Evolutionary conservation across 2,888 invertebrate genomes (phyloP), one percentile per base, ranked within the genome.

Genomic region (Drosophila formosana): DNA sequence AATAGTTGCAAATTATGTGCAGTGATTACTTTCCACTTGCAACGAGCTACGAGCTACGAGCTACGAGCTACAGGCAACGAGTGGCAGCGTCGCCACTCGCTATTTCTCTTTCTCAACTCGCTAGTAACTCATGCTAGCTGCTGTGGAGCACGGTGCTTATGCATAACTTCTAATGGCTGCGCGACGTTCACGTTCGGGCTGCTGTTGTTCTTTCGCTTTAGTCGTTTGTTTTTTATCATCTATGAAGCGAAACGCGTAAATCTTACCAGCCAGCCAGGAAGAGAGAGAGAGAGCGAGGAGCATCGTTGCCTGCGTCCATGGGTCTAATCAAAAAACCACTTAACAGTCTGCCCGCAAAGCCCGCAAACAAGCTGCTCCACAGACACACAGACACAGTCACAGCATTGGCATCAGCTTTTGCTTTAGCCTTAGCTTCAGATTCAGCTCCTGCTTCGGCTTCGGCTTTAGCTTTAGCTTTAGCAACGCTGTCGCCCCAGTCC

Each of bases 311-410:
- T 30, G 30, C 6, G 75, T 58, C 80, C 50, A 57, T 65, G 57
- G 76, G 75, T 87, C 84, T 87, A 82, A 87, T 87, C 88, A 82
- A 81, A 87, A 84, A 87, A 84, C 85, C 88, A 82, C 82, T 82
- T 87, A 87, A 81, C 81, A 75, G 75, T 80, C 78, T 70, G 56
- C 51, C 68, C 34, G 70, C 70, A 47, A 63, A 56, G 39, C 52
- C 56, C 34, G 45, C 50, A 9, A 43, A 28, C 30, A 37, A 37
- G 37, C 32, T 32, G 32, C 9, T 32, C 32, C 32, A 2, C 28
- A 28, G 4, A 28, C 4, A 28, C 32, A 2, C 28, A 28, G 4
- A 28, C 4, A 28, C 43, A 23, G 37, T 1, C 4, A 28, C 37
- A 11, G 18, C 39, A 37, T 28, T 23, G 26, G 66, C 61, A 34